Base-by-base conservation (phyloP, 1,140 invertebrate genomes). In the Ostrea denselamellosa region DNA sequence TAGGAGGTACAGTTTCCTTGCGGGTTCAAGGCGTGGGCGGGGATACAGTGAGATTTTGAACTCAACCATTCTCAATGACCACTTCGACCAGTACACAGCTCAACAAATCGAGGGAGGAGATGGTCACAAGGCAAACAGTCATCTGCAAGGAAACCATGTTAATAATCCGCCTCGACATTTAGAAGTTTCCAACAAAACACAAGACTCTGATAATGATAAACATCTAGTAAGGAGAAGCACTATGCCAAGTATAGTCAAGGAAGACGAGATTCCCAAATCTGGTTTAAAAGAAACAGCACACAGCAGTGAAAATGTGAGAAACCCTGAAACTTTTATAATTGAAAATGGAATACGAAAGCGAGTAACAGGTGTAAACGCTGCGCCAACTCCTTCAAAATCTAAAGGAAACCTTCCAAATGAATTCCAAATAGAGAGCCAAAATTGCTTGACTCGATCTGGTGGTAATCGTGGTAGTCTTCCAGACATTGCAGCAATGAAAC, bases 361-460 rank as follows among this genome's bases (percentile, higher is more conserved):
- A 77, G 92, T 95, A 51, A 91, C 90, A 85, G 92, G 92, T 25
- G 92, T 93, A 9, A 92, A 93, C 83, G 91, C 87, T n/a, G 89
- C 87, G 83, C 54, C 87, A 85, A 53, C 51, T 56, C 86, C 56
- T 28, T 84, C 82, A 22, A 65, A 44, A 53, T 91, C 90, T 96
- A 90, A 86, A 83, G 90, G 90, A 22, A 90, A 91, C 87, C 89
- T 93, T 84, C 91, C 91, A 68, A 93, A 92, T 84, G 93, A 90
- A 87, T 97, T 91, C 95, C 98, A 91, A 97, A 98, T 96, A 96
- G 98, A 91, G 98, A 99, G 96, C 98, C 98, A 96, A 98, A 90
- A 90, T 28, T 85, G 84, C 52, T 62, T 91, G 68, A 65, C 83
- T 71, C 86, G 90, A 53, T 89, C 85, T 83, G 89, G 87, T 54